A percentile compares a stretch with the other conserved stretches of the same genome.
These are phyloP conservation scores for Orchesella cincta DNA, from an alignment of 1,140 invertebrate species.

Conservation along the genomic window DNA sequence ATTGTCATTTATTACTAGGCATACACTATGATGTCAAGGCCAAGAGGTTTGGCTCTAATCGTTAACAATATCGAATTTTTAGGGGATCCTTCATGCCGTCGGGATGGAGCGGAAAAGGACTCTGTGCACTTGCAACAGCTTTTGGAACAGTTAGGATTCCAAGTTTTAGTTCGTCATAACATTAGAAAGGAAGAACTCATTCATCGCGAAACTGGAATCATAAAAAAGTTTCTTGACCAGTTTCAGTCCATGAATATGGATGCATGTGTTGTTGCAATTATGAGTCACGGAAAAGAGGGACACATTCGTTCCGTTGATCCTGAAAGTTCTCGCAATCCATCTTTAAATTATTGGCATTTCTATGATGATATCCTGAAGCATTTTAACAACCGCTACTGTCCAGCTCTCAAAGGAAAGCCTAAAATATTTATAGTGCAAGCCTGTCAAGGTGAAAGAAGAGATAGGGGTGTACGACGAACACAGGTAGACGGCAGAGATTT, in stretches of 20 bases:
- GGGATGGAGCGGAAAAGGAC: constrained; percentile 60
- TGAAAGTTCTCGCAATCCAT: constrained; percentile 13
- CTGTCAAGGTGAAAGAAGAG: constrained; percentile 54
- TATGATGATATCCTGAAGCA: constrained; percentile 39
- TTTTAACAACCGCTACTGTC: constrained; percentile 52
- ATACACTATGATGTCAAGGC: constrained; percentile 61
- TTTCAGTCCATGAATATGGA: constrained; percentile 51
- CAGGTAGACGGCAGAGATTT: constrained; percentile 30
- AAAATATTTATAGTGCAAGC: constrained; percentile 58
- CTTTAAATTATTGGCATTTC: constrained; percentile 31
- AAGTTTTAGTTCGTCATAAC: constrained; percentile 56
- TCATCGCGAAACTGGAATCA: constrained; percentile 5
- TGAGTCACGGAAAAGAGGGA: constrained; percentile 61
- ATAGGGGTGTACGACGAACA: constrained; percentile 38
- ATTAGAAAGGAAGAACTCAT: constrained; percentile 54
- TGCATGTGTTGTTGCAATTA: constrained; percentile 63
- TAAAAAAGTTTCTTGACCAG: constrained; percentile 38
- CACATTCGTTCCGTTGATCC: constrained; percentile 22
- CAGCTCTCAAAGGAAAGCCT: constrained; percentile 53
- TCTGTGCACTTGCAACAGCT: constrained; percentile 58
- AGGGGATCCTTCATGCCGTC: constrained; percentile 47
- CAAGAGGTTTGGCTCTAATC: constrained; percentile 63
- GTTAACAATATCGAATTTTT: constrained; percentile 62
- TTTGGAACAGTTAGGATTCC: constrained; percentile 62
- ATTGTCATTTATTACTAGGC: constrained; percentile 19